Base-by-base conservation (phyloP, 2,797 vertebrate species). In the Spea hammondii region DNA sequence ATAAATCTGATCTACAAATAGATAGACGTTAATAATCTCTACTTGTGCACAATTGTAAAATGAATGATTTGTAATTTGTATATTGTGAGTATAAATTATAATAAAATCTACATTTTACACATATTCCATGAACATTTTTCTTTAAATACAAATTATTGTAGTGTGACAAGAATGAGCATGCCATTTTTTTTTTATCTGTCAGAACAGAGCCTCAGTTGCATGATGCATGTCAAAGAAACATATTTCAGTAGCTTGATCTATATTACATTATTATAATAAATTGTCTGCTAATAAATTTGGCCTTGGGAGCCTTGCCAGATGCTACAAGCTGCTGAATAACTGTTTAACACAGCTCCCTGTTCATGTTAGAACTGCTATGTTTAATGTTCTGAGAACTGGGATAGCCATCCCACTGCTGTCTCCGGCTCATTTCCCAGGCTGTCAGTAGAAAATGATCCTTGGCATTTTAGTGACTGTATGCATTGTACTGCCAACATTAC, bases 341-440 rank as follows among this genome's bases (percentile, higher is more conserved):
- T 59, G 54, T 76, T 76, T 68, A 65, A 76, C 74, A 69, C 74
- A 76, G 65, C 17, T 69, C 54, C 32, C 54, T 76, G 66, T 54
- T 57, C 50, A 69, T 69, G 65, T 59, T 76, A 60, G 51, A 65
- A 76, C 74, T 69, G 65, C 74, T 60, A 44, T 54, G 74, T 76
- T 76, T 76, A 76, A 76, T 76, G 74, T 59, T 76, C 65, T 59
- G 62, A 57, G 65, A 68, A 76, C 57, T n/a, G 44, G 54, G 53
- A 67, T 69, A 76, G 65, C 65, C 55, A 76, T 76, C 74, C 65
- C 66, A 69, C 67, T 53, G 54, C 65, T 69, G 74, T 76, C 67
- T 45, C 55, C 51, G 74, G 74, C 50, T 76, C 74, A 76, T 76
- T 76, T 76, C 74, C 74, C 74, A n/a, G 50, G 51, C 74, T 76